Percentiles rank a stretch among this genome's conserved stretches.
Evolutionary conservation across 2,797 vertebrate species (phyloP).

Genomic region (Acipenser ruthenus): DNA sequence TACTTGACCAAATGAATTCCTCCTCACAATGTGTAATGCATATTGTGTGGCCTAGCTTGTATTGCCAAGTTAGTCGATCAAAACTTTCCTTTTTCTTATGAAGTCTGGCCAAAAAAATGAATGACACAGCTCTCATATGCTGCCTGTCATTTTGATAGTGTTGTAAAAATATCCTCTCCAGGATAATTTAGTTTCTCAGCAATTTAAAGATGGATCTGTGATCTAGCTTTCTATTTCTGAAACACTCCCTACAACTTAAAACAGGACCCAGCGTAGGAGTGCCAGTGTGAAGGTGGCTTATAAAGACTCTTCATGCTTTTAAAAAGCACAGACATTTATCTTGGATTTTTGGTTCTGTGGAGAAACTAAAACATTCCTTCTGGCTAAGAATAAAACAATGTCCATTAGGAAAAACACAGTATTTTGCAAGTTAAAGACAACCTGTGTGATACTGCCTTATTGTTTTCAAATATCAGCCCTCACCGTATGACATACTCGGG

Average conservation of each 20-base stretch:
- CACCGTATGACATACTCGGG: too few relatives aligned
- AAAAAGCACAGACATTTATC: too few relatives aligned
- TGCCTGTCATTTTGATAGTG: neutral
- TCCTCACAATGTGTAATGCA: too few relatives aligned
- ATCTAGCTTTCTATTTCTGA: constrained; percentile 5
- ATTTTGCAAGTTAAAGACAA: too few relatives aligned
- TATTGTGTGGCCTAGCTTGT: too few relatives aligned
- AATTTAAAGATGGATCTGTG: neutral
- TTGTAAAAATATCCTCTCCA: neutral
- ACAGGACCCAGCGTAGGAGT: neutral
- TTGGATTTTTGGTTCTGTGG: neutral
- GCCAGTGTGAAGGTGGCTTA: neutral
- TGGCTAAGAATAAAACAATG: constrained; percentile 6
- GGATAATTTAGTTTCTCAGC: neutral
- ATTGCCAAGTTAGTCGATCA: too few relatives aligned
- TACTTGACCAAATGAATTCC: too few relatives aligned
- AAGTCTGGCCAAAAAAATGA: too few relatives aligned
- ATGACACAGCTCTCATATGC: too few relatives aligned
- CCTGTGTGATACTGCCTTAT: too few relatives aligned
- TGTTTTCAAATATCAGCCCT: too few relatives aligned
- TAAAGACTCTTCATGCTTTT: neutral
- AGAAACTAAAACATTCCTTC: neutral
- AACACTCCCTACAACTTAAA: neutral
- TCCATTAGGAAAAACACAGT: neutral
- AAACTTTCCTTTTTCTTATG: too few relatives aligned